Base-by-base conservation (phyloP, 2,113 vertebrate species). In the Misgurnus anguillicaudatus region DNA sequence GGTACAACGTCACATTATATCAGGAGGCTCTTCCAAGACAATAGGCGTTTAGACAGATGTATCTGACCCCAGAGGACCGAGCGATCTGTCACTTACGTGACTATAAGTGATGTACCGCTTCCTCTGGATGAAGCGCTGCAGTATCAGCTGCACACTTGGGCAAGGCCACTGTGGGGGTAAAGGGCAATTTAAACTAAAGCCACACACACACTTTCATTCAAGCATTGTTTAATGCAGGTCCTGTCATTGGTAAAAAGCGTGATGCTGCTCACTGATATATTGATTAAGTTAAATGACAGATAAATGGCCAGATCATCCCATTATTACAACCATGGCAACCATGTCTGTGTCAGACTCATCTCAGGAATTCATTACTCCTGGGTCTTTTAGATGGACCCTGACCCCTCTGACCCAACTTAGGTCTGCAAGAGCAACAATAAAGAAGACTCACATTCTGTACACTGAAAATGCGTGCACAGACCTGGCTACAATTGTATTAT, bases 61-160 rank as follows among this genome's bases (percentile, higher is more conserved):
- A 38, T 58, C 10, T 71, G 75, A 78, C 73, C 73, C 73, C 60
- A 47, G 14, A 36, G 71, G 13, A 13, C 19, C 38, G 21, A 36
- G 72, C 48, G 42, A 80, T 83, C 66, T n/a, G 71, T 80, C 74
- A 73, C 42, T 75, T 75, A 75, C 51, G 47, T 0, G 39, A 66
- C 42, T 14, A 53, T 67, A 63, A 74, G 69, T 21, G 69, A 55
- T 58, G 38, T 68, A 77, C 14, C 0, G 6, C 55, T 68, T 58
- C 31, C 66, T 19, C 55, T 9, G 42, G 61, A 77, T 71, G 42
- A 60, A 58, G 53, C 70, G 60, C 39, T 9, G 48, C 75, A 63
- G 47, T 65, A 51, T 61, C 31, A 57, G 24, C 41, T 67, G 45
- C n/a, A 39, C 66, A 38, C 55, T 60, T 19, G 16, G 41, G 41